Evolutionary conservation across 2,113 vertebrate genomes (phyloP), one percentile per base, ranked within the genome.

Genomic region (Burhinus bistriatus): DNA sequence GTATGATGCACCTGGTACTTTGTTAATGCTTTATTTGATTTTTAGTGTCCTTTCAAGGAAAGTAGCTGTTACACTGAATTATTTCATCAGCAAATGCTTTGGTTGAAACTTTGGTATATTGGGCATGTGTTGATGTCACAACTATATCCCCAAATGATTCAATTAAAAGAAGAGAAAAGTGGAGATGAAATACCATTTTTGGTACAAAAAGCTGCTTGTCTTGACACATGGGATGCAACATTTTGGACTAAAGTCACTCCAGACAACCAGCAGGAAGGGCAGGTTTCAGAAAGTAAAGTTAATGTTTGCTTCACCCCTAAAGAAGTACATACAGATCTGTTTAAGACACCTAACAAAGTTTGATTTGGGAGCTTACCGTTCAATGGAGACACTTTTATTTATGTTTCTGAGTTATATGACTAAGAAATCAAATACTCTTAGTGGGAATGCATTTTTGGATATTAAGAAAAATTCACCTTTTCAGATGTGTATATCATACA

Each of bases 111-210:
- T 75, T 1, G 1, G 10, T 71, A 12, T 89, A 12, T 58, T 57
- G 17, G 13, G 20, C 84, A 38, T 91, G 49, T 76, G 42, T 72
- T 71, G 45, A 52, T 83, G n/a, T 92, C 13, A 54, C 26, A 51
- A 8, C n/a, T 66, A 1, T 85, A 66, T 95, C 62, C 44, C 45
- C 87, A 78, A 59, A 75, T 30, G 49, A 71, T 93, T 95, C 87
- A 86, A 73, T 89, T 92, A 78, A 95, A 93, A 89, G 70, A 70
- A 86, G 52, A 90, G 80, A 66, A 40, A 81, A 61, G 47, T 76
- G 66, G 75, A 97, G 84, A 71, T 61, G 52, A 83, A 97, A 94
- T 97, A 94, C 83, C 40, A 90, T 93, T 96, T 97, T 94, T 88
- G 87, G 27, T 93, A 72, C 29, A 29, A 34, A 97, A 97, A 94